These are phyloP conservation scores for Ypsolopha scabrella DNA, from an alignment of 2,888 invertebrate species.

Conservation along the genomic window DNA sequence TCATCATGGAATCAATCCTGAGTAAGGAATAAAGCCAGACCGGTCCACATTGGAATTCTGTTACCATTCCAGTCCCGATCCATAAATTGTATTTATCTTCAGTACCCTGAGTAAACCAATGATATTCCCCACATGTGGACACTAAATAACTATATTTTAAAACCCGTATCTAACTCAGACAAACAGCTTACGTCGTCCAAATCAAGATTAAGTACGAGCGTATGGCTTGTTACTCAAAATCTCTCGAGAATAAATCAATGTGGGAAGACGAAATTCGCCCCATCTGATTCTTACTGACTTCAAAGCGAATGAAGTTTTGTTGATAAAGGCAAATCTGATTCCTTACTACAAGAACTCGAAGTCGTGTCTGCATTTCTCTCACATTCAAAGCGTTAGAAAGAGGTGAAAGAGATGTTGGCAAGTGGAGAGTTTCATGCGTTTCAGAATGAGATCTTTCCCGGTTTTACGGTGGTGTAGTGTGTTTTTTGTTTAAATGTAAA, in stretches of 20 bases:
- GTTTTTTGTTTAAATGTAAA: neutral
- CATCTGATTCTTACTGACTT: slow-evolving; percentile 47
- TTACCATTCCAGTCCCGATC: too few relatives aligned
- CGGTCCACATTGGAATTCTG: too few relatives aligned
- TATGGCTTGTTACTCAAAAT: slow-evolving; percentile 53
- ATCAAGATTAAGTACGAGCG: slow-evolving; percentile 58
- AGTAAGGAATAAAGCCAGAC: too few relatives aligned
- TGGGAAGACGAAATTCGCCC: slow-evolving; percentile 54
- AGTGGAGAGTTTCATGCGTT: neutral
- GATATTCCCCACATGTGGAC: too few relatives aligned
- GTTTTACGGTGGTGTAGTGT: neutral
- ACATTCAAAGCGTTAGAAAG: neutral
- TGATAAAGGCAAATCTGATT: slow-evolving; percentile 18
- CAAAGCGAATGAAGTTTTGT: slow-evolving; percentile 33
- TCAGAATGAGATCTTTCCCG: neutral
- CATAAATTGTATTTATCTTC: too few relatives aligned
- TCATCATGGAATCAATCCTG: too few relatives aligned
- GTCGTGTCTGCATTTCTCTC: neutral
- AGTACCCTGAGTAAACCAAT: too few relatives aligned
- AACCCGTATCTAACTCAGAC: slow-evolving; percentile 39
- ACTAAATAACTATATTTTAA: slow-evolving; percentile 24
- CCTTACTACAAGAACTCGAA: neutral
- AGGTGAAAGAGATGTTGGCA: neutral
- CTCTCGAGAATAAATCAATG: slow-evolving; percentile 54
- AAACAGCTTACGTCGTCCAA: slow-evolving; percentile 48